These are phyloP conservation scores for Chloroceryle inda DNA, from an alignment of 2,797 vertebrate species.

Conservation along the genomic window DNA sequence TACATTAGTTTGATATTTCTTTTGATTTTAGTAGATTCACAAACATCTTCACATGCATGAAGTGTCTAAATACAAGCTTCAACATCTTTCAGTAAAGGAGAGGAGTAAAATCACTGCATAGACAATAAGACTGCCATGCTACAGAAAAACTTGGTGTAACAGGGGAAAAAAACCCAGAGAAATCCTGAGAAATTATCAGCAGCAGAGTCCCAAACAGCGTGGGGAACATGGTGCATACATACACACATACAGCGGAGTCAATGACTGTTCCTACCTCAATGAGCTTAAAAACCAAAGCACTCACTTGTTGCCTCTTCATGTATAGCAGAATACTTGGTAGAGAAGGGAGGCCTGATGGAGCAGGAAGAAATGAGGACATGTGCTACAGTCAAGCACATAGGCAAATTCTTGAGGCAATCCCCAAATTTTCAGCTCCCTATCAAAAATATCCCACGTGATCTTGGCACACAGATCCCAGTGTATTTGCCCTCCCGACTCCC, in stretches of 20 bases:
- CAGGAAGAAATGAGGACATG: not conserved
- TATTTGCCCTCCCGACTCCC: not conserved
- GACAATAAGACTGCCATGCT: not conserved
- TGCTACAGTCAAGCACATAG: not conserved
- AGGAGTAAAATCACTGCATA: not conserved
- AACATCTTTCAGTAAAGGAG: not conserved
- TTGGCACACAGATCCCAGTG: not conserved
- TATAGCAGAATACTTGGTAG: not conserved
- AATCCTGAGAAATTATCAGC: not conserved
- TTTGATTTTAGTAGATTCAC: not conserved
- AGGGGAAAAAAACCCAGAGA: not conserved
- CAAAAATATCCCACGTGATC: not conserved
- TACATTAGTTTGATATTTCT: not conserved
- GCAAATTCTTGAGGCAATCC: not conserved
- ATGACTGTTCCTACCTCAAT: not conserved
- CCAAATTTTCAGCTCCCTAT: not conserved
- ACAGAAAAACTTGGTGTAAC: not conserved
- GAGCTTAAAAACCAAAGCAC: not conserved
- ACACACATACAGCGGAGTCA: rapidly evolving
- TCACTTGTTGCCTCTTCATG: not conserved
- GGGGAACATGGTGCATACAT: not conserved
- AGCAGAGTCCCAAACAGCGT: not conserved
- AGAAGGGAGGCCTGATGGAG: not conserved
- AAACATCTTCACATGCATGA: not conserved
- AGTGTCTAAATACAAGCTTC: not conserved